These are phyloP conservation scores for Acrocyrtus sp. DNA, from an alignment of 2,888 invertebrate species.

Conservation along the genomic window DNA sequence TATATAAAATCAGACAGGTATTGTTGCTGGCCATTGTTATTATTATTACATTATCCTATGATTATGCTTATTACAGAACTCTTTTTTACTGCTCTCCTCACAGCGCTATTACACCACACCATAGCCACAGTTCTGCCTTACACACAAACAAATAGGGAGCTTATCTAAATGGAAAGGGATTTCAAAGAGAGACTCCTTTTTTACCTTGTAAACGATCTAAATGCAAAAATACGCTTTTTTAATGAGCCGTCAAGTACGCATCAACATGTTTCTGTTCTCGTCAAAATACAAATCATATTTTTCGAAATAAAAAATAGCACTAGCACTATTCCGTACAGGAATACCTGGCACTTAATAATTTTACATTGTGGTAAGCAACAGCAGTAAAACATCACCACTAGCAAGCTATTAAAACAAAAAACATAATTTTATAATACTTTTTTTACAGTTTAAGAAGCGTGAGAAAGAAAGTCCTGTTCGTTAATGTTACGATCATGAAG, in stretches of 20 bases:
- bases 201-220: neutral
- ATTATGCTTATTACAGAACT: neutral
- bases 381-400: conserved; percentile 6
- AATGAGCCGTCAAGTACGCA: conserved; percentile 42
- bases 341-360: neutral
- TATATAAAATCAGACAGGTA: neutral
- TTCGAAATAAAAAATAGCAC: neutral
- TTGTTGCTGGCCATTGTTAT: neutral
- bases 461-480: conserved; percentile 35
- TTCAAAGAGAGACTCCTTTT: neutral
- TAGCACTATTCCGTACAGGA: neutral
- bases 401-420: neutral
- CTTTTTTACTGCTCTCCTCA: neutral
- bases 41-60: neutral
- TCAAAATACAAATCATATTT: neutral
- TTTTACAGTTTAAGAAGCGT: conserved; percentile 35
- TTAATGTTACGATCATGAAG: too few species aligned
- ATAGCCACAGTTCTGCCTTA: neutral
- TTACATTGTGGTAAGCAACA: too few species aligned
- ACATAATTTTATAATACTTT: conserved; percentile 9
- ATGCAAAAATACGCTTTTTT: conserved; percentile 26
- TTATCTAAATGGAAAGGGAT: neutral
- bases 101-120: neutral
- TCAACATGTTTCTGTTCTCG: conserved; percentile 21
- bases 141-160: neutral